Evolutionary conservation across 2,888 invertebrate genomes (phyloP).

Genomic region (Griposia aprilina): DNA sequence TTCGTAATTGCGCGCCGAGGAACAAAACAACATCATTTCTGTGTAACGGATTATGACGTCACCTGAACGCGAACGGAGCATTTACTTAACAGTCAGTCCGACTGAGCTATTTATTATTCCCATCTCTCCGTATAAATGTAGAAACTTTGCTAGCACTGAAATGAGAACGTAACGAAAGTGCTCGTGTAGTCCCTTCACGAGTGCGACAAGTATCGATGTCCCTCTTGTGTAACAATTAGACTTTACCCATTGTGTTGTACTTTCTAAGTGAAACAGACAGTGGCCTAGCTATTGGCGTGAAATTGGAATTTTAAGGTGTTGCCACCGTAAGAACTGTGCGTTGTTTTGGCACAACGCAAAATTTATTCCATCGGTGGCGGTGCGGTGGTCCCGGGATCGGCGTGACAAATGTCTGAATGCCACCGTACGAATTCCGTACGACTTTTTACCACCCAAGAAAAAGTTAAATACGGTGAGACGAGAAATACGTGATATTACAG

Average conservation of each 20-base stretch:
- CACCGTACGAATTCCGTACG: constrained; percentile 68
- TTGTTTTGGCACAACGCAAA: constrained; percentile 65
- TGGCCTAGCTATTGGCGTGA: constrained; percentile 76
- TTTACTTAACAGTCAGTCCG: constrained; percentile 56
- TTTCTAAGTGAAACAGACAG: constrained; percentile 84
- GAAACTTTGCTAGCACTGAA: constrained; percentile 58
- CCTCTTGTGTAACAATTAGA: constrained; percentile 81
- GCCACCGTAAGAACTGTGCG: constrained; percentile 46
- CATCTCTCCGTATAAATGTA: constrained; percentile 56
- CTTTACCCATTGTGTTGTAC: constrained; percentile 79
- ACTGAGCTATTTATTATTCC: constrained; percentile 64
- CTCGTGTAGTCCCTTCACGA: constrained; percentile 65
- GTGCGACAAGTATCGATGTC: constrained; percentile 77
- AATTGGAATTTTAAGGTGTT: constrained; percentile 80
- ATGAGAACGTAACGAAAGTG: constrained; percentile 60
- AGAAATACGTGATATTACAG: constrained; percentile 58
- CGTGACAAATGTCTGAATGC: constrained; percentile 78
- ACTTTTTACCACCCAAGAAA: constrained; percentile 66
- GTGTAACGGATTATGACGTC: constrained; percentile 68
- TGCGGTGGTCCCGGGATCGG: constrained; percentile 65
- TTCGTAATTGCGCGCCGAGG: constrained; percentile 79
- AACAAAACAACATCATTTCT: constrained; percentile 76
- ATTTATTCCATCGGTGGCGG: constrained; percentile 70
- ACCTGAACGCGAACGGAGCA: constrained; percentile 61
- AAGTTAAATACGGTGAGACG: constrained; percentile 49